phyloP scores from a whole-genome alignment of 2,797 vertebrate genomes.

The Xiphorhynchus erythropygius region DNA sequence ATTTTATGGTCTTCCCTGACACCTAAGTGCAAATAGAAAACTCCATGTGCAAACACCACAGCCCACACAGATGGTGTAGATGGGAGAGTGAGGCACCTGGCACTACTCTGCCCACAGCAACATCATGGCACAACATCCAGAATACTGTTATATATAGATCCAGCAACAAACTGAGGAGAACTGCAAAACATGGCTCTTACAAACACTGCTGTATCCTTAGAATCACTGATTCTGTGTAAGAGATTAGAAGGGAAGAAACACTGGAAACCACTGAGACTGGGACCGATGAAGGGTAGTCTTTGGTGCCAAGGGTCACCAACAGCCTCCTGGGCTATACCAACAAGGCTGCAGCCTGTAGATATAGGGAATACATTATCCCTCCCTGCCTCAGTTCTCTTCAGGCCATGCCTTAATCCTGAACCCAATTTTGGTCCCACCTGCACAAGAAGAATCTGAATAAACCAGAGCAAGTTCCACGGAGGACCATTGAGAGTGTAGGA shows the following conservation, averaged over 20 bases:
- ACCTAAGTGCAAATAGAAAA: not conserved
- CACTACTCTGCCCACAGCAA: not conserved
- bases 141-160: not conserved
- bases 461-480: not conserved
- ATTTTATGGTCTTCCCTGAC: not conserved
- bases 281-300: not conserved
- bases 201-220: not conserved
- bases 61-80: not conserved
- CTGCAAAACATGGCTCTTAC: not conserved
- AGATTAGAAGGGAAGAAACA: not conserved
- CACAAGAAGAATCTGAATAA: not conserved
- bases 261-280: not conserved
- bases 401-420: not conserved
- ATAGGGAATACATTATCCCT: not conserved
- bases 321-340: not conserved
- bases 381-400: not conserved
- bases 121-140: not conserved
- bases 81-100: not conserved
- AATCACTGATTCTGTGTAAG: not conserved
- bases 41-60: not conserved
- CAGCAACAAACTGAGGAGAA: not conserved
- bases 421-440: not conserved
- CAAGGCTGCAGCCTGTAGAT: not conserved
- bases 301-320: no score
- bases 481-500: not conserved